Evolutionary conservation across 1,140 invertebrate species (phyloP), one percentile per base, ranked within the genome.

Genomic region (Pararge aegeria): DNA sequence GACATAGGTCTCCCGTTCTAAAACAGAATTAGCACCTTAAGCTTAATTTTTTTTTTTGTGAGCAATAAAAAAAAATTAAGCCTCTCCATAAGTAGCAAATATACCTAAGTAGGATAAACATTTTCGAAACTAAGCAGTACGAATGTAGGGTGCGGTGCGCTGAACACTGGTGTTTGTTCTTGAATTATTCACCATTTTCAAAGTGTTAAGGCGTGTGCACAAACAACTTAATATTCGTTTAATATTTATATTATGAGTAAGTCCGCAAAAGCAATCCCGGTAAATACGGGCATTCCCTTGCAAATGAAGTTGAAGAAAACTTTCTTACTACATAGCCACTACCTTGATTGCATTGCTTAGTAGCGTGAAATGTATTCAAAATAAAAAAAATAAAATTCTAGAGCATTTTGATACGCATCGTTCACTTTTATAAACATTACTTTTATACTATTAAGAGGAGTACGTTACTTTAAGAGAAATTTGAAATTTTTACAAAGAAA

Each of bases 161-260:
- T n/a, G n/a, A n/a, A n/a, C n/a, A 5, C 58, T 70, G 68, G 62
- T 56, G 70, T 57, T 60, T 60, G 57, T 59, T 64, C 42, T 48
- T 87, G 84, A 87, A 87, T 85, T 61, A 85, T 87, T 85, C 80
- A 87, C 55, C 55, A 73, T 49, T 61, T 61, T 70, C 68, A 72
- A 79, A 80, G 78, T 81, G 75, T 87, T 78, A 70, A 81, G 72
- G 62, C 74, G 69, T 81, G 71, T 80, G 62, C 73, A 61, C 72
- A 83, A 83, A 80, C 77, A 82, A 63, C 29, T 61, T 80, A 73
- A 78, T 84, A 83, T 83, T 74, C 77, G 59, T 83, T 82, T 75
- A 85, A 85, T 83, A 85, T 87, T 87, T 74, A 83, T 76, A 83
- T 77, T 85, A 80, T 69, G 70, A 57, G 68, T 60, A 37, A 59